Evolutionary conservation across 1,140 invertebrate genomes (phyloP), one percentile per base, ranked within the genome.

Genomic region (Proctacanthus coquilletti): DNA sequence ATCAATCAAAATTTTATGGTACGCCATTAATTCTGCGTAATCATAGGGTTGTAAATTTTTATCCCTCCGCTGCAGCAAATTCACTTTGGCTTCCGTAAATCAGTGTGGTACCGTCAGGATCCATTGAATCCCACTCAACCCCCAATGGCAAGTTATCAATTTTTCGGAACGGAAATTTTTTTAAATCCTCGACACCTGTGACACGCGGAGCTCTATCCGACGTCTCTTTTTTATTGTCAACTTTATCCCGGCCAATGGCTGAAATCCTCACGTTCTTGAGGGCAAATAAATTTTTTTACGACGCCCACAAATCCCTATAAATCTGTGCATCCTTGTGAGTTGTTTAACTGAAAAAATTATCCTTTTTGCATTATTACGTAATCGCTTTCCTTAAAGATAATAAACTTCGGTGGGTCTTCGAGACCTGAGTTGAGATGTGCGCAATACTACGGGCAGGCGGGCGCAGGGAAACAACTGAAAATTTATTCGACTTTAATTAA

Each of bases 301-400:
- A 8, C 8, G 13, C 23, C 8, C 8, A 27, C 8, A 27, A 27
- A 27, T 27, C 23, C 23, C 23, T 13, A 27, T 27, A 27, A 27
- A 27, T 27, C 23, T 13, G 8, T 8, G 23, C 8, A 27, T 27
- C 23, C 13, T 13, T 27, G 8, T 8, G 23, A 27, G 23, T 27
- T 27, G 23, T 13, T 27, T 27, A 27, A 27, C 23, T 27, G 23
- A 27, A 27, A 27, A 27, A 27, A 27, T n/a, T n/a, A 27, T 27
- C 13, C 8, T 27, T 13, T 13, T 27, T 27, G 23, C 23, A 27
- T 27, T 27, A 27, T 27, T 27, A 27, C 23, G 23, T 27, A 27
- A 27, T 27, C 23, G 23, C 23, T 27, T 27, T 27, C 13, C 13
- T 13, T 27, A 27, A 13, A 27, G 8, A 13, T 13, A 27, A 27